Evolutionary conservation across 2,888 invertebrate genomes (phyloP).

Genomic region (Coelinius sp.): DNA sequence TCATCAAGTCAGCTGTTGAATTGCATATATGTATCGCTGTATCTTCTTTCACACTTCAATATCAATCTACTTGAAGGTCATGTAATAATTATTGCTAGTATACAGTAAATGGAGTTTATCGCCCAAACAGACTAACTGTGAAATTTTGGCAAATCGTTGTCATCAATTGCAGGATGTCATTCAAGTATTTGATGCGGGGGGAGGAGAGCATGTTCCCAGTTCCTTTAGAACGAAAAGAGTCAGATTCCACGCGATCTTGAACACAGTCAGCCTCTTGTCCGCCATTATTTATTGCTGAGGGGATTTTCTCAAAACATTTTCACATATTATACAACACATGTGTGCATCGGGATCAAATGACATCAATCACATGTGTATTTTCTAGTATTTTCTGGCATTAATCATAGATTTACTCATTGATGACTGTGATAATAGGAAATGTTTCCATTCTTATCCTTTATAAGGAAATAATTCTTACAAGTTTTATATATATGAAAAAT

Average conservation of each 20-base stretch:
- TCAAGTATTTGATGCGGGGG: background rate
- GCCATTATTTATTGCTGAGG: conserved; percentile 57
- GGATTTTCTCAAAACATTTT: background rate
- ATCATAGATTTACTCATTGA: too few relatives aligned
- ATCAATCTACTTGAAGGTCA: too few relatives aligned
- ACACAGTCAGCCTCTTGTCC: conserved; percentile 51
- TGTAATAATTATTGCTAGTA: too few relatives aligned
- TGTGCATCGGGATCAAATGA: background rate
- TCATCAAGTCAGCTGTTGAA: conserved; percentile 59
- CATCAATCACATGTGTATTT: background rate
- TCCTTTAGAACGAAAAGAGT: conserved; percentile 10
- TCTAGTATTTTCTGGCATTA: background rate
- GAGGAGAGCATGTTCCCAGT: conserved; percentile 19
- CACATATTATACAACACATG: background rate
- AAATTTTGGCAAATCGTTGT: background rate
- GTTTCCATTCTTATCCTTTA: too few relatives aligned
- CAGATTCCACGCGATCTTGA: conserved; percentile 33
- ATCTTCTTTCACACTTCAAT: conserved; percentile 5
- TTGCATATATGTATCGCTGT: conserved; percentile 26
- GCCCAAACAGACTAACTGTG: background rate
- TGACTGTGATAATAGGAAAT: background rate
- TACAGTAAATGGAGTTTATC: too few relatives aligned
- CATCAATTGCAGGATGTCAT: background rate
- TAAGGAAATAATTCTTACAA: conserved; percentile 6
- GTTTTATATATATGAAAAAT: background rate